Percentiles rank a stretch among this genome's conserved stretches.
These are phyloP conservation scores for Phengaris alcon DNA, from an alignment of 2,888 invertebrate species.

Conservation along the genomic window DNA sequence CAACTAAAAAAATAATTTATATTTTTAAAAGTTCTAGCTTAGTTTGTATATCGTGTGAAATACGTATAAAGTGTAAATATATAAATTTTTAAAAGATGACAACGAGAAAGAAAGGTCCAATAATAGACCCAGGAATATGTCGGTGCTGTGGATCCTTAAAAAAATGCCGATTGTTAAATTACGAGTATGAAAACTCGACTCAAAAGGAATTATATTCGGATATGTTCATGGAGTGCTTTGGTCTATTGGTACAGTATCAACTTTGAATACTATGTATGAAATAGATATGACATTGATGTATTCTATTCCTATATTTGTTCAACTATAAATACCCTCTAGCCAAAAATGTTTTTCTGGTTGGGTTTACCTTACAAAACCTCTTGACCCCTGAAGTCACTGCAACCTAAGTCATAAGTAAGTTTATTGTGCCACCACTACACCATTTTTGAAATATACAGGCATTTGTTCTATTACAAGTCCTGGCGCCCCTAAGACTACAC, in stretches of 20 bases:
- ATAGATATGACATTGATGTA: too few species aligned
- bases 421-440: too few species aligned
- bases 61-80: neutral
- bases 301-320: too few species aligned
- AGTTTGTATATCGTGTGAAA: neutral
- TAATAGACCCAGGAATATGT: conserved; percentile 64
- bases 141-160: conserved; percentile 65
- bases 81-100: conserved; percentile 47
- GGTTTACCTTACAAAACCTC: too few species aligned
- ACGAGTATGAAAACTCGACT: conserved; percentile 63
- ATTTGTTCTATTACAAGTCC: too few species aligned
- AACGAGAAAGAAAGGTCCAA: conserved; percentile 55
- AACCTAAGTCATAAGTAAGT: too few species aligned
- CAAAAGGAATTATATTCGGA: conserved; percentile 66
- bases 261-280: neutral
- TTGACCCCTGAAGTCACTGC: too few species aligned
- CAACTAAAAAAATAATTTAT: too few species aligned
- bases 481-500: too few species aligned
- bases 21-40: neutral
- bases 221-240: conserved; percentile 70
- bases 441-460: too few species aligned
- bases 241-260: conserved; percentile 56
- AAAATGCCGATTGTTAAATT: conserved; percentile 64
- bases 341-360: too few species aligned
- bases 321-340: too few species aligned